Percentiles rank a stretch among this genome's conserved stretches.
These are phyloP conservation scores for Oryzias sinensis DNA, from an alignment of 2,797 vertebrate genomes.

Conservation along the genomic window DNA sequence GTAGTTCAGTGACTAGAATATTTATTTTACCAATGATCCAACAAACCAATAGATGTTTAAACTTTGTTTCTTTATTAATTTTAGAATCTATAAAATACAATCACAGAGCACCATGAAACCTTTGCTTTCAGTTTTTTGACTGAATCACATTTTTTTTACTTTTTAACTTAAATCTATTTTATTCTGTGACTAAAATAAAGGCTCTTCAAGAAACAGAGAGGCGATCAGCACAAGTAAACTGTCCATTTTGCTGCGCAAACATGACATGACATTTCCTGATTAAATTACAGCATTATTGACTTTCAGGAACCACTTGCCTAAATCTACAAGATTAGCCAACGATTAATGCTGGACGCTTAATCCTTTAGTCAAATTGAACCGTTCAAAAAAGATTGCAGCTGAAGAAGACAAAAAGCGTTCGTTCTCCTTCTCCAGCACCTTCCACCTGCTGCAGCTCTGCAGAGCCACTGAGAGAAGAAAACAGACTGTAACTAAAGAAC, in stretches of 20 bases:
- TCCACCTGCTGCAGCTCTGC: slow-evolving; percentile 36
- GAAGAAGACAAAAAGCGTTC: slow-evolving; percentile 25
- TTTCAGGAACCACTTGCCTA: slow-evolving; percentile 62
- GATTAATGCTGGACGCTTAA: slow-evolving; percentile 67
- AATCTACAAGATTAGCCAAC: slow-evolving; percentile 68
- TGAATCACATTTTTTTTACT: slow-evolving; percentile 10
- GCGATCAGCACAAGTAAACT: slow-evolving; percentile 43
- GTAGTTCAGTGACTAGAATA: slow-evolving; percentile 15
- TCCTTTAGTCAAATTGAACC: slow-evolving; percentile 67
- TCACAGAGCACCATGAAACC: neutral
- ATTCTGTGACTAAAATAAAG: slow-evolving; percentile 19
- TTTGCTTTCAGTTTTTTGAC: neutral
- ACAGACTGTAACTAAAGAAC: slow-evolving; percentile 39
- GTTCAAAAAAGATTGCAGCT: slow-evolving; percentile 38
- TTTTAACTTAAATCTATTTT: slow-evolving; percentile 18
- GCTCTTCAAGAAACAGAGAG: slow-evolving; percentile 8
- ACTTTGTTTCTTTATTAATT: neutral
- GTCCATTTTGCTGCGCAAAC: slow-evolving; percentile 54
- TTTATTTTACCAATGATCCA: too few relatives aligned
- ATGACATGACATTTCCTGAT: slow-evolving; percentile 60
- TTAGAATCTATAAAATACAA: neutral
- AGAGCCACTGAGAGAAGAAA: slow-evolving; percentile 9
- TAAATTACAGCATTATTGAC: slow-evolving; percentile 66
- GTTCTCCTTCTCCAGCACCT: slow-evolving; percentile 39
- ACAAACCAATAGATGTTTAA: too few relatives aligned